phyloP scores from a whole-genome alignment of 2,888 invertebrate species.

The Magallana nippona region DNA sequence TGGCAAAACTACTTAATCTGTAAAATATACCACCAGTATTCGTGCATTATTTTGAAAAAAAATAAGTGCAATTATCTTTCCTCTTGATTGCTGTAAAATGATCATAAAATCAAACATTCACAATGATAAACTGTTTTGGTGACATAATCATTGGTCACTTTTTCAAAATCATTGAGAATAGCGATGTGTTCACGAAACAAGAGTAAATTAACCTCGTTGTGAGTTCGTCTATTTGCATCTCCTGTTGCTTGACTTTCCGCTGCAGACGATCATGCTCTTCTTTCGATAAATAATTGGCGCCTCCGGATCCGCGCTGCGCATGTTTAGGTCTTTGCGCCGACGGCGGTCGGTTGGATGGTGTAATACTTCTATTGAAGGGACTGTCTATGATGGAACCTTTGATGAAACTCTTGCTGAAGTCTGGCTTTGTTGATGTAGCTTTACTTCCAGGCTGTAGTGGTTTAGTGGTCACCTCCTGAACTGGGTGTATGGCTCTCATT shows the following conservation, averaged over 20 bases:
- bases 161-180: too few species aligned
- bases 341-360: not conserved
- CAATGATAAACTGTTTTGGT: too few species aligned
- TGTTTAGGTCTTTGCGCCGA: not conserved
- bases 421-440: not conserved
- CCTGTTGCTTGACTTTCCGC: conserved; percentile 30
- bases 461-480: not conserved
- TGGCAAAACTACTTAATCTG: conserved; percentile 46
- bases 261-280: conserved; percentile 24
- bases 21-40: not conserved
- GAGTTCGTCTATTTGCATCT: conserved; percentile 35
- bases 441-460: not conserved
- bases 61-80: too few species aligned
- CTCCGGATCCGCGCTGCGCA: not conserved
- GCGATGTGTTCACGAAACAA: too few species aligned
- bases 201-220: conserved; percentile 26
- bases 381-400: not conserved
- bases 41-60: not conserved
- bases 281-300: conserved; percentile 2
- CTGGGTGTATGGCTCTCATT: not conserved
- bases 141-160: too few species aligned
- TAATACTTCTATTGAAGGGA: not conserved
- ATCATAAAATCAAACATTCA: too few species aligned
- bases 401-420: not conserved
- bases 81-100: too few species aligned